phyloP scores from a whole-genome alignment of 1,140 invertebrate genomes.

The Heliconius eleuchia region DNA sequence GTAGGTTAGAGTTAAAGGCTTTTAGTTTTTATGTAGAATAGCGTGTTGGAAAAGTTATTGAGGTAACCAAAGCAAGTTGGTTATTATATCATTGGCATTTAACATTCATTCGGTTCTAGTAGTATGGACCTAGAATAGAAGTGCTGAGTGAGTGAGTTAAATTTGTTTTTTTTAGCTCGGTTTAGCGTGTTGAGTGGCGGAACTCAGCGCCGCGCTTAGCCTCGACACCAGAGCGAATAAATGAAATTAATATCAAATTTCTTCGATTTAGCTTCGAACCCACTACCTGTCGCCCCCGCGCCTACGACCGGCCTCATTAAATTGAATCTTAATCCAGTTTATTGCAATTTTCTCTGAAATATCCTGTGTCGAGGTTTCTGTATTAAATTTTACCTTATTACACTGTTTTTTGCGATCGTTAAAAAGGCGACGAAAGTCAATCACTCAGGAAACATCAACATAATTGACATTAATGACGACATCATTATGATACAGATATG shows the following conservation, averaged over 20 bases:
- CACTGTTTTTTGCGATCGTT: conserved; percentile 33
- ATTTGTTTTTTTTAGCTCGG: no score
- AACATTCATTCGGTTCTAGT: conserved; percentile 18
- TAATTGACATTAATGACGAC: conserved; percentile 38
- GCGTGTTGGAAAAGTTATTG: conserved; percentile 52
- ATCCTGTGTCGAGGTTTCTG: conserved; percentile 20
- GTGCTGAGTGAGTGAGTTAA: no score
- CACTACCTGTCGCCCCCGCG: no score
- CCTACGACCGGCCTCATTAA: no score
- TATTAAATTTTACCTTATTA: conserved; percentile 36
- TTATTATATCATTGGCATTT: conserved; percentile 42
- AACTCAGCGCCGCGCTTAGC: no score
- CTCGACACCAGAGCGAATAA: no score
- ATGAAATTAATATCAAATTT: no score
- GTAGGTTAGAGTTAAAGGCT: conserved; percentile 56
- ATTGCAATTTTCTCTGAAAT: conserved; percentile 16
- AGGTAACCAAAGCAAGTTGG: conserved; percentile 44
- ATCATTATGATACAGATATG: conserved; percentile 35
- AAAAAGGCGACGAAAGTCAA: conserved; percentile 41
- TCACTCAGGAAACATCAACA: conserved; percentile 34
- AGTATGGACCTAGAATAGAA: neutral
- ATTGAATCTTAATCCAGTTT: neutral
- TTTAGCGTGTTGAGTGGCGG: no score
- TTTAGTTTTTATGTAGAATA: conserved; percentile 65
- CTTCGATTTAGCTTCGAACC: no score